Conservation (phyloP, 1,140 invertebrate genomes). For the Pseudachorutes palmiensis region DNA sequence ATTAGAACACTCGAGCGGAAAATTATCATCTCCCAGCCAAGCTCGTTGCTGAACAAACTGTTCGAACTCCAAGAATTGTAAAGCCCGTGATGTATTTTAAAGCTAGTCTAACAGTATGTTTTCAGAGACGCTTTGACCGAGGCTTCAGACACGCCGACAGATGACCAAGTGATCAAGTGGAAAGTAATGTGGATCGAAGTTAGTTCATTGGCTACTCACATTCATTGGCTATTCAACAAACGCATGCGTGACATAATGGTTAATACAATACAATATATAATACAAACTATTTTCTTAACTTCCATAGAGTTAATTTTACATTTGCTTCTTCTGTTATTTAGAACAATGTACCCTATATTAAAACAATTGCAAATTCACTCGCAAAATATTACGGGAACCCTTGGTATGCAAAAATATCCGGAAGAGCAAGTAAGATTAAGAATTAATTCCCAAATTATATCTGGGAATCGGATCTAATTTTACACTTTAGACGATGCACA, state of each 20-base stretch:
- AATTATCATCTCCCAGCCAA: background rate
- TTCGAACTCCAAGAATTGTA: background rate
- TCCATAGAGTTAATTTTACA: background rate
- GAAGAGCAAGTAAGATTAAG: conserved; percentile 9
- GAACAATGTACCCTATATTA: conserved; percentile 23
- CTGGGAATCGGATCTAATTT: background rate
- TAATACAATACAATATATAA: background rate
- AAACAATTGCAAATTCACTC: conserved; percentile 22
- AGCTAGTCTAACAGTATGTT: background rate
- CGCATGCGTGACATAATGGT: conserved; percentile 23
- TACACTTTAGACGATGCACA: conserved; percentile 12
- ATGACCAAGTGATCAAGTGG: conserved; percentile 12
- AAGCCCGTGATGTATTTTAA: background rate
- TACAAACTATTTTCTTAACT: no score
- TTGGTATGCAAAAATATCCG: conserved; percentile 20
- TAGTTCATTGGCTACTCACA: conserved; percentile 14
- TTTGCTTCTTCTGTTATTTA: background rate
- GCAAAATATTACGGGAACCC: conserved; percentile 21
- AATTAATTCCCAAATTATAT: background rate
- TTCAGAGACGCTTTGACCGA: conserved; percentile 11
- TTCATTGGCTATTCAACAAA: conserved; percentile 25
- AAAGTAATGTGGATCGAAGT: conserved; percentile 22
- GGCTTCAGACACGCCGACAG: background rate
- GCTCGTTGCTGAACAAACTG: background rate
- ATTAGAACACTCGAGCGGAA: background rate